Percentiles rank a stretch among this genome's conserved stretches.
Evolutionary conservation across 2,113 vertebrate species (phyloP).

Genomic region (Clinocottus analis): DNA sequence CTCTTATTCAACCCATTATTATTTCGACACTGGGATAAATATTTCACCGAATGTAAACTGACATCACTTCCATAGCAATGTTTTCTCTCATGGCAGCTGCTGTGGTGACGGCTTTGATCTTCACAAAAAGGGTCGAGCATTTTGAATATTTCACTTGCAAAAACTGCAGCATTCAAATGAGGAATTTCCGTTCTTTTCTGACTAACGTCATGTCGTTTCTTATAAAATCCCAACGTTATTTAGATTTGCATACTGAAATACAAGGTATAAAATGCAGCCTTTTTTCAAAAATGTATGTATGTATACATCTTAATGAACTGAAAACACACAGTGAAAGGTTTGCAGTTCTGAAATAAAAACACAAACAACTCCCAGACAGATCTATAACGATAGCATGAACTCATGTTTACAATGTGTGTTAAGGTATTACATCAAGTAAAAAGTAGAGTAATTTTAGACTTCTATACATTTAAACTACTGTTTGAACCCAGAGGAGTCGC

Average conservation of each 20-base stretch:
- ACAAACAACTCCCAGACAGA: not conserved
- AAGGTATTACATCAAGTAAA: too few relatives aligned
- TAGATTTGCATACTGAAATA: not conserved
- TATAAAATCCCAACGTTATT: not conserved
- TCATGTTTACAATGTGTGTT: too few relatives aligned
- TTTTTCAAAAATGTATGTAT: not conserved
- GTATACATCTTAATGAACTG: not conserved
- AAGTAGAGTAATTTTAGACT: too few relatives aligned
- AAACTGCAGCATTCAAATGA: slow-evolving; percentile 67
- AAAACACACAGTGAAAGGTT: too few relatives aligned
- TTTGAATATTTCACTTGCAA: slow-evolving; percentile 60
- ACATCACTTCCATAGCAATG: not conserved
- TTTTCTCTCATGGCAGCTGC: slow-evolving; percentile 16
- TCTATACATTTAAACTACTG: too few relatives aligned
- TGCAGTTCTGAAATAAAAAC: too few relatives aligned
- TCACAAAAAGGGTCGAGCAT: slow-evolving; percentile 17
- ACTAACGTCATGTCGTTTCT: not conserved
- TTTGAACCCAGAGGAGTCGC: not conserved
- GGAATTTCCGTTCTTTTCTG: slow-evolving; percentile 48
- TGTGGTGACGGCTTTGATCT: slow-evolving; percentile 4
- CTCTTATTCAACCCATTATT: slow-evolving; percentile 21
- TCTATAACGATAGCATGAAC: too few relatives aligned
- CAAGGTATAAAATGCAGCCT: not conserved
- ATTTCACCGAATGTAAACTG: slow-evolving; percentile 24
- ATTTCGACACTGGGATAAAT: slow-evolving; percentile 13